These are phyloP conservation scores for Motacilla alba DNA, from an alignment of 2,113 vertebrate species.

Conservation along the genomic window DNA sequence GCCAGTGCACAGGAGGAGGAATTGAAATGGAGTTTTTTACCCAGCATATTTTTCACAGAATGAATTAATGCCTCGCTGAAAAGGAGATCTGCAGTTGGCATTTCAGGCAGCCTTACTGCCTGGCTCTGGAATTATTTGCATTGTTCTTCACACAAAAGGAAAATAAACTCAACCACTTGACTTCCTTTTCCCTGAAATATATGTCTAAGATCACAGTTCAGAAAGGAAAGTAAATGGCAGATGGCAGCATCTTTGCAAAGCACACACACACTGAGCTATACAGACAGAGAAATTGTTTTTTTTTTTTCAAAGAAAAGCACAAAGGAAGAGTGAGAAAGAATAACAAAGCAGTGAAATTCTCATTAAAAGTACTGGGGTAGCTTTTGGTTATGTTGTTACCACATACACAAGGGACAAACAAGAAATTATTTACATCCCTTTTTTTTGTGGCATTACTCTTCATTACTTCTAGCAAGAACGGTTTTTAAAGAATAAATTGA, in stretches of 20 bases:
- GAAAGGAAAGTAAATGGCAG: constrained; percentile 41
- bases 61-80: constrained; percentile 46
- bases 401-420: background rate
- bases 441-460: background rate
- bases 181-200: constrained; percentile 41
- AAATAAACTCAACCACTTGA: constrained; percentile 46
- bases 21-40: background rate
- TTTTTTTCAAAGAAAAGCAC: constrained; percentile 19
- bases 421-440: background rate
- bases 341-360: background rate
- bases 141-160: constrained; percentile 41
- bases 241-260: constrained; percentile 22
- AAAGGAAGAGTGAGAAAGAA: background rate
- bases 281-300: constrained; percentile 8
- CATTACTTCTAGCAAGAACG: background rate
- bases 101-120: constrained; percentile 28
- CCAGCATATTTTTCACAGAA: constrained; percentile 10
- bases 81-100: constrained; percentile 41
- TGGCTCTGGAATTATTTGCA: constrained; percentile 46
- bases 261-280: background rate
- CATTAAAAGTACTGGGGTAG: background rate
- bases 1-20: background rate
- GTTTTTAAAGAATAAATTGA: background rate
- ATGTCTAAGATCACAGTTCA: constrained; percentile 10
- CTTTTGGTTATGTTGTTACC: background rate